phyloP scores from a whole-genome alignment of 1,140 invertebrate species.

The Prorops nasuta region DNA sequence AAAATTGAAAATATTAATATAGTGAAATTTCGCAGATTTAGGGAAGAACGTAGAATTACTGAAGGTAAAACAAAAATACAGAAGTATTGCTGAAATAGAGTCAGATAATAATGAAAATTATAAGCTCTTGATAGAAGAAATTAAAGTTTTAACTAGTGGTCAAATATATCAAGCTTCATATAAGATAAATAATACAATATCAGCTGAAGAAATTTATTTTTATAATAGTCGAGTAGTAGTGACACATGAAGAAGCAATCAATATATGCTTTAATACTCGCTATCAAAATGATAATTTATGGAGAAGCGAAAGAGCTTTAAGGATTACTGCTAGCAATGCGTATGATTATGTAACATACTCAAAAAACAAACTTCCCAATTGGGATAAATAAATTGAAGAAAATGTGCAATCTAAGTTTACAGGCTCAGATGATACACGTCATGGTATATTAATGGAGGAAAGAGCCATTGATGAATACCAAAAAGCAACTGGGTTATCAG shows the following conservation, averaged over 20 bases:
- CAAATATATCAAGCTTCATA: neutral
- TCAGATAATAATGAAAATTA: neutral
- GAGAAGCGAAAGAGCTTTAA: neutral
- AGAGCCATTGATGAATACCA: conserved; percentile 4
- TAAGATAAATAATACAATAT: neutral
- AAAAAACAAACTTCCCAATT: too few species aligned
- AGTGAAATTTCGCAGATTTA: neutral
- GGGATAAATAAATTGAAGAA: too few species aligned
- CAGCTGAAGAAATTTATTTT: neutral
- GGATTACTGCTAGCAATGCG: too few species aligned
- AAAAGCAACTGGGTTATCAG: neutral
- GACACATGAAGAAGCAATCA: neutral
- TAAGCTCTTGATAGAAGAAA: neutral
- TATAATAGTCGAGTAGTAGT: neutral
- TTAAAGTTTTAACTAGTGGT: neutral
- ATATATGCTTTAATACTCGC: neutral
- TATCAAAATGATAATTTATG: neutral
- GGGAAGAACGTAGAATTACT: neutral
- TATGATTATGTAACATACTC: too few species aligned
- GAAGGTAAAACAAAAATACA: neutral
- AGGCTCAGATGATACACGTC: too few species aligned
- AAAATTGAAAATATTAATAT: too few species aligned
- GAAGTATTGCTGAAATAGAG: neutral
- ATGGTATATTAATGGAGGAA: too few species aligned
- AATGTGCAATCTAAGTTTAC: too few species aligned